Conservation (phyloP, 2,113 vertebrate genomes). For the Crotalus tigris region DNA sequence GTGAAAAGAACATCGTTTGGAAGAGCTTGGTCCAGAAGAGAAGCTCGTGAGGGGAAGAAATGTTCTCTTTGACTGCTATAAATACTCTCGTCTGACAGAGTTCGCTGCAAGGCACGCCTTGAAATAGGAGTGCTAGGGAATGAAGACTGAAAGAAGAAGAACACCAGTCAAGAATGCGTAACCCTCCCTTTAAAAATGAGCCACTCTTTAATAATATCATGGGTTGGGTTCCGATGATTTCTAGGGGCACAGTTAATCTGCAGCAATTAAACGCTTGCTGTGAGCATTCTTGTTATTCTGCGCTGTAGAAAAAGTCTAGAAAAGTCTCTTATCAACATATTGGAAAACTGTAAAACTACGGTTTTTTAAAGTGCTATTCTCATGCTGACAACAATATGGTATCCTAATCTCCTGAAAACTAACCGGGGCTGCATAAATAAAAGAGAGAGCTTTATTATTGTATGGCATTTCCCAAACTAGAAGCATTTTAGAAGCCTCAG, state of each 20-base stretch:
- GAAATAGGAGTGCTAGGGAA: constrained; percentile 79
- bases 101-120: constrained; percentile 87
- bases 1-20: constrained; percentile 89
- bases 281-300: background rate
- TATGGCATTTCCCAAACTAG: background rate
- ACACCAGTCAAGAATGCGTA: background rate
- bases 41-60: constrained; percentile 73
- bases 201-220: background rate
- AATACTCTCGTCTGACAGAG: constrained; percentile 94
- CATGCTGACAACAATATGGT: background rate
- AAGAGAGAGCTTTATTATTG: background rate
- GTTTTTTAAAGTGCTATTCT: background rate
- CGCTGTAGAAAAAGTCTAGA: background rate
- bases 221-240: background rate
- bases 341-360: background rate
- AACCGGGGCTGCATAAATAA: background rate
- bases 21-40: constrained; percentile 81
- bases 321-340: background rate
- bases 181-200: background rate
- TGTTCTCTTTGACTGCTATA: constrained; percentile 90
- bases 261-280: background rate
- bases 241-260: background rate
- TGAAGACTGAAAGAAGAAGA: constrained; percentile 73
- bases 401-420: background rate
- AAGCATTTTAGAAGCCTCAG: background rate